phyloP scores from a whole-genome alignment of 2,113 vertebrate genomes.

The Martes martes region DNA sequence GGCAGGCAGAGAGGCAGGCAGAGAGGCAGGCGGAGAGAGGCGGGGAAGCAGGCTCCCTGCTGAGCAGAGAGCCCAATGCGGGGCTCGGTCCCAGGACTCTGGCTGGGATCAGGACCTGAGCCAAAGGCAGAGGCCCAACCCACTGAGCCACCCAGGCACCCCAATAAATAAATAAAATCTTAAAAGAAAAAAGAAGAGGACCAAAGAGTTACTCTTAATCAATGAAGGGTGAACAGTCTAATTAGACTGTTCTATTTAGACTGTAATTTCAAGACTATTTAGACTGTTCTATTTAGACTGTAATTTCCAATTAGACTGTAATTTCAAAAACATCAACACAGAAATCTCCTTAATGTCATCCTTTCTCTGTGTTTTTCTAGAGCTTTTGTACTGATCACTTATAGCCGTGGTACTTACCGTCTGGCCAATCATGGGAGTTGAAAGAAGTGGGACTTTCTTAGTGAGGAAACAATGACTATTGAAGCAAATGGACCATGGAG shows the following conservation, averaged over 20 bases:
- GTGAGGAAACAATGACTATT: background rate
- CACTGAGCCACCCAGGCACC: too few species aligned
- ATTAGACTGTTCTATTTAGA: too few species aligned
- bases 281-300: too few species aligned
- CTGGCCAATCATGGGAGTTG: background rate
- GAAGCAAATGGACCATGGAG: background rate
- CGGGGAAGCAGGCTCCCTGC: too few species aligned
- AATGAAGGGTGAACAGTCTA: background rate
- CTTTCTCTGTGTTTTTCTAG: background rate
- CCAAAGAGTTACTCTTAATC: background rate
- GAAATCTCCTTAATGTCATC: background rate
- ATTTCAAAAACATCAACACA: background rate
- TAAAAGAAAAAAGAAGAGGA: background rate
- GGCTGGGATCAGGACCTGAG: too few species aligned
- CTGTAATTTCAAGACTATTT: background rate
- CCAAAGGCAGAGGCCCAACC: too few species aligned
- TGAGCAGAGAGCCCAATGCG: too few species aligned
- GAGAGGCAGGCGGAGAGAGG: too few species aligned
- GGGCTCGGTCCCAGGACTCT: too few species aligned
- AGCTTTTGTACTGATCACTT: background rate
- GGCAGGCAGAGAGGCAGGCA: too few species aligned
- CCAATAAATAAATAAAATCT: background rate
- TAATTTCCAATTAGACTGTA: background rate
- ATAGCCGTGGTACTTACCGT: background rate
- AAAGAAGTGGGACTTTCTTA: background rate